A percentile compares a stretch with the other conserved stretches of the same genome.
phyloP scores from a whole-genome alignment of 2,797 vertebrate species.

The Catostomus latipinnis region DNA sequence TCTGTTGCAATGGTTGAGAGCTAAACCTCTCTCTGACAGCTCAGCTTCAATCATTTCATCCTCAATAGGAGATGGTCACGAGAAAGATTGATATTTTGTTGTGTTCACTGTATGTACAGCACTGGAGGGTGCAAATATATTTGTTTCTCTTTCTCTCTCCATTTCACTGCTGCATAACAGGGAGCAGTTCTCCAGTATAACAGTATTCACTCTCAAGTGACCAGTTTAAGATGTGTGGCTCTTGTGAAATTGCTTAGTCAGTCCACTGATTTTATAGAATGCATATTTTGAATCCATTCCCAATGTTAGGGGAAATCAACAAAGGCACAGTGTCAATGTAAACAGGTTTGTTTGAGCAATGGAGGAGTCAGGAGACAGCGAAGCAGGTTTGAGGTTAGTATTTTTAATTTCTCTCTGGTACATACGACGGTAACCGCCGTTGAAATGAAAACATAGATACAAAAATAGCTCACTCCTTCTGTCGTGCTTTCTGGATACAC shows the following conservation, averaged over 20 bases:
- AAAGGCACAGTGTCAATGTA: neutral
- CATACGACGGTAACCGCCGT: too few species aligned
- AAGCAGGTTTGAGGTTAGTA: too few species aligned
- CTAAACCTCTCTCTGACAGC: constrained; percentile 12
- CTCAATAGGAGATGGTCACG: neutral
- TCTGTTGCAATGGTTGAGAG: constrained; percentile 10
- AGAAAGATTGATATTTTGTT: constrained; percentile 33
- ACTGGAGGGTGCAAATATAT: constrained; percentile 11
- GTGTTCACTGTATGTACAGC: constrained; percentile 32
- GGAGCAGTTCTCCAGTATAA: neutral
- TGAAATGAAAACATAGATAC: too few species aligned
- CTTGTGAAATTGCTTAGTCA: constrained; percentile 9
- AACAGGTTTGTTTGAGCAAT: too few species aligned
- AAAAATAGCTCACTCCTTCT: too few species aligned
- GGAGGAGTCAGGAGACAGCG: too few species aligned
- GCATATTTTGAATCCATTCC: constrained; percentile 10
- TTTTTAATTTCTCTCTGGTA: too few species aligned
- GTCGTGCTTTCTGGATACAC: too few species aligned
- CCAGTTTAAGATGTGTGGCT: neutral
- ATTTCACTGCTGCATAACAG: neutral
- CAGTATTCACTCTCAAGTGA: neutral
- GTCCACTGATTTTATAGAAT: constrained; percentile 1
- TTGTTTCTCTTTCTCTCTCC: constrained; percentile 6
- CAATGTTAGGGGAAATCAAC: neutral
- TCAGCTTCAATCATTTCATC: constrained; percentile 17